Conservation (phyloP, 1,140 invertebrate genomes). For the Lysiphlebus fabarum region DNA sequence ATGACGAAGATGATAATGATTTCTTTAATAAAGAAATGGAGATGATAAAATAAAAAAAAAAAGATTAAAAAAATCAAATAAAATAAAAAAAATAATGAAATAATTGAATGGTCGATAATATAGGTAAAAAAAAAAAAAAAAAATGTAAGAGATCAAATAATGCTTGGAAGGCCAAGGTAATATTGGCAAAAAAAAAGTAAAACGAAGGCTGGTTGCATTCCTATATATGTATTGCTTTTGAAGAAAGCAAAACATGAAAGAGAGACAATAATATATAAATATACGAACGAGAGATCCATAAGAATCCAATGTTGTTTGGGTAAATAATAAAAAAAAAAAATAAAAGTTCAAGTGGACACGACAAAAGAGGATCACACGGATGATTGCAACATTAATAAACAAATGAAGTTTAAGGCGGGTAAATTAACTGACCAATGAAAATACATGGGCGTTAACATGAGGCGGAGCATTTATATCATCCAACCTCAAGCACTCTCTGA, state of each 20-base stretch:
- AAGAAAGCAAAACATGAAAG: slow-evolving; percentile 12
- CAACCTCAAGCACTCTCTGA: slow-evolving; percentile 35
- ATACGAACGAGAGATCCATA: neutral
- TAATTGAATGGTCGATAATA: too few species aligned
- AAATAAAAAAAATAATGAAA: slow-evolving; percentile 7
- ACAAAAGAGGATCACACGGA: slow-evolving; percentile 52
- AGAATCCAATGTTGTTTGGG: neutral
- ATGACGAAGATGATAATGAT: too few species aligned
- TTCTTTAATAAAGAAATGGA: too few species aligned
- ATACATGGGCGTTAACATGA: slow-evolving; percentile 41
- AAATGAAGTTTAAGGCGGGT: slow-evolving; percentile 54
- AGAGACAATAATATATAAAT: neutral
- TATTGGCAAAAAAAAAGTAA: slow-evolving; percentile 5
- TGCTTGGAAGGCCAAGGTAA: slow-evolving; percentile 3
- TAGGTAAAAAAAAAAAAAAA: neutral
- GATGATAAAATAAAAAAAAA: neutral
- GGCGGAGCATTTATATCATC: slow-evolving; percentile 44
- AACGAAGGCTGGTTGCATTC: slow-evolving; percentile 32
- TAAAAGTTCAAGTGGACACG: slow-evolving; percentile 36
- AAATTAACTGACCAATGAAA: slow-evolving; percentile 45
- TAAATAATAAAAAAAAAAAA: slow-evolving; percentile 22
- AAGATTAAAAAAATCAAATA: slow-evolving; percentile 12
- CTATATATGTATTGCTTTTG: slow-evolving; percentile 6
- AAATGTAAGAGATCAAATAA: slow-evolving; percentile 13
- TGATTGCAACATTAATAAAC: slow-evolving; percentile 58